These are phyloP conservation scores for Apodemia zela DNA, from an alignment of 2,888 invertebrate species.

Conservation along the genomic window DNA sequence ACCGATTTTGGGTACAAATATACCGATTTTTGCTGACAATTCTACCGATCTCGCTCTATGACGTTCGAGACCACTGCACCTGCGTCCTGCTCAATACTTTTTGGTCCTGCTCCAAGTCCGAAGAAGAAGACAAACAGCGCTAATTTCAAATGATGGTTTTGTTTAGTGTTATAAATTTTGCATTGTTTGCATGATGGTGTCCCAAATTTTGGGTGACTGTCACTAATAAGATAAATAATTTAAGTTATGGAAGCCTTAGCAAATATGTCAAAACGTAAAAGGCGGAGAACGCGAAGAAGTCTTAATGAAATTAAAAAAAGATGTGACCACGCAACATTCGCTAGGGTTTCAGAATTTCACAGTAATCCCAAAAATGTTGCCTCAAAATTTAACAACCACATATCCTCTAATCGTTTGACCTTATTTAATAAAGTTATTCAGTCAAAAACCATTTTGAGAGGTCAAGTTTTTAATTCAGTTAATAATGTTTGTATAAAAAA, in stretches of 20 bases:
- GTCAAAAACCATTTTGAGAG: conserved; percentile 17
- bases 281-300: conserved; percentile 57
- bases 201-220: background rate
- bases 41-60: too few species aligned
- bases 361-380: background rate
- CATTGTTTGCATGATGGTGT: background rate
- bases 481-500: background rate
- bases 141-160: background rate
- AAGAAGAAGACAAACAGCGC: background rate
- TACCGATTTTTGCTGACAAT: too few species aligned
- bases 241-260: conserved; percentile 42
- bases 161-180: background rate
- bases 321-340: conserved; percentile 28
- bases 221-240: background rate
- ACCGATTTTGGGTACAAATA: too few species aligned
- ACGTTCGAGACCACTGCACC: too few species aligned
- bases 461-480: conserved; percentile 7
- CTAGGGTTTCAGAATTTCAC: background rate
- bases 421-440: conserved; percentile 16
- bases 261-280: conserved; percentile 48
- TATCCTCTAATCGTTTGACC: background rate
- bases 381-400: background rate
- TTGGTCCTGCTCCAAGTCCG: too few species aligned
- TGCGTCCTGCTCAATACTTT: too few species aligned
- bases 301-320: conserved; percentile 60